Evolutionary conservation across 2,797 vertebrate species (phyloP), one percentile per base, ranked within the genome.

Genomic region (Astyanax mexicanus): DNA sequence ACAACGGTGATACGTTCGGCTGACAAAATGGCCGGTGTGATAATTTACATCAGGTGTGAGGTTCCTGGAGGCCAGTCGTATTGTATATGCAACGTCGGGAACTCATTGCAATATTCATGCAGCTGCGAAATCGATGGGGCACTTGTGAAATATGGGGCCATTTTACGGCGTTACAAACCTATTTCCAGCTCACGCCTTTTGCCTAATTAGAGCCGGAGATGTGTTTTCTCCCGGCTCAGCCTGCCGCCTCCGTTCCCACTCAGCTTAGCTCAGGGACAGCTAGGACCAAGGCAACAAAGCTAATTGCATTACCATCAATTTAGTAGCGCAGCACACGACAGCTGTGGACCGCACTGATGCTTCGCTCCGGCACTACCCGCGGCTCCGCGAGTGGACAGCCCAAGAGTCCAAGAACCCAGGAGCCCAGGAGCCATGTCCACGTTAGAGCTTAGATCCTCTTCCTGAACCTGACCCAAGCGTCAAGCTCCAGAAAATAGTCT

Each of bases 301-400:
- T 89, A 92, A 93, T 90, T 92, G 85, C 88, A 91, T 92, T 90
- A 92, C 85, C 83, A 89, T 92, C 86, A 90, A 89, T 90, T 90
- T 90, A 83, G 75, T 81, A 82, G 80, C 87, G 84, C 69, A 38
- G 85, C 87, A 85, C 82, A 88, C 79, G 88, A 91, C 89, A 89
- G 88, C 88, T 89, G 86, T 78, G 85, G 80, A 69, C 75, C 47
- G 40, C 74, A 54, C 70, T 85, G 82, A 89, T 85, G 83, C 81
- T 87, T 84, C 52, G 75, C 52, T 64, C 76, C 78, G 78, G 79
- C 51, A 27, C 45, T 60, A 64, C 51, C 12, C 47, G 74, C 25
- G 73, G 65, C 40, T 27, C n/a, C 27, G 35, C 11, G 19, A 8
- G n/a, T 38, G 37, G 17, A 70, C 42, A 44, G 27, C 32, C 23